Base-by-base conservation (phyloP, 2,888 invertebrate genomes). In the Lithophane semibrunnea region DNA sequence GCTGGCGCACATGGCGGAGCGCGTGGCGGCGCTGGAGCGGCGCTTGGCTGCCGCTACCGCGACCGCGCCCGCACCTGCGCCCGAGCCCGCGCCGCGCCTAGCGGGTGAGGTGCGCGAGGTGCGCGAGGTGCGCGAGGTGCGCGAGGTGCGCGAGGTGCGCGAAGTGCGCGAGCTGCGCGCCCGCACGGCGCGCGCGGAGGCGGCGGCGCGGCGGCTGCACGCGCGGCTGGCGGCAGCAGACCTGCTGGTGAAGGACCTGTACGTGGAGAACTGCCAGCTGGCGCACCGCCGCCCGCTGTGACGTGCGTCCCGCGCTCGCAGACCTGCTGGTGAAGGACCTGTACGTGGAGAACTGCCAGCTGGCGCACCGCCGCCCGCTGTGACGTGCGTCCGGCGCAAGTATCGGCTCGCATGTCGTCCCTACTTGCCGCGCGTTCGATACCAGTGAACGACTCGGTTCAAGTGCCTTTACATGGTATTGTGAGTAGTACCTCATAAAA, bases 281-380 rank as follows among this genome's bases (percentile, higher is more conserved):
- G 92, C 91, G 86, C 91, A 88, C 72, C 88, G 90, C 54, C 88
- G 88, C 75, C 83, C 89, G 83, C 89, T 90, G 80, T 92, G 92
- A 92, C 81, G 7, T 29, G 5, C 49, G 37, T 13, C 1, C 3
- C 2, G 97, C 98, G 60, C 97, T 97, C 90, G 97, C 98, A 24
- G 98, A 98, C 93, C 93, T 98, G 89, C 96, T 98, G 66, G 98
- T 98, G 42, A 98, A 98, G 95, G 98, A 98, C 91, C 97, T 99
- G 81, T 99, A 98, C 94, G 97, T 98, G 71, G 98, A 99, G 95
- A 99, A 99, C 96, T 98, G 98, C 73, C 98, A 98, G 93, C 97
- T 99, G 74, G 92, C 91, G 86, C 91, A 88, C 72, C 88, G 90
- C 56, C 88, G 88, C 76, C 83, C 89, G 83, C 89, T 90, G 80